These are phyloP conservation scores for Heliconius erato DNA, from an alignment of 2,888 invertebrate genomes.

Conservation along the genomic window DNA sequence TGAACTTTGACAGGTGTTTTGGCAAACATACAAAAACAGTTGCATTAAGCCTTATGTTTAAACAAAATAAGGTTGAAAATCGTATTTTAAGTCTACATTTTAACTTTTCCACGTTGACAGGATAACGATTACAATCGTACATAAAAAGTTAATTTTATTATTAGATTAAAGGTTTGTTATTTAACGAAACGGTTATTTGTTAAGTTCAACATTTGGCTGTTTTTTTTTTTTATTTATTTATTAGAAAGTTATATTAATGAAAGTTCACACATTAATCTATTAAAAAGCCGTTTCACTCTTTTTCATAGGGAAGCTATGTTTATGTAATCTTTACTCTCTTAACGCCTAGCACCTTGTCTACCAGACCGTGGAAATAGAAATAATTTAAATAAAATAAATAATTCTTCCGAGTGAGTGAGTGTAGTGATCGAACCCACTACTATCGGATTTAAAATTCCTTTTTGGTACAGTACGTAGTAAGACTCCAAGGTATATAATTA, in stretches of 20 bases:
- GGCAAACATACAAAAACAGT: slow-evolving; percentile 9
- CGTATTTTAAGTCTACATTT: neutral
- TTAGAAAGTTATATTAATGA: slow-evolving; percentile 11
- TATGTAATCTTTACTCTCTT: no score
- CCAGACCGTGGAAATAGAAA: neutral
- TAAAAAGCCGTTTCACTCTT: neutral
- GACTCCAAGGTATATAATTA: neutral
- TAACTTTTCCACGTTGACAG: slow-evolving; percentile 39
- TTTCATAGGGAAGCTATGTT: no score
- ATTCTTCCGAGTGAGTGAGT: neutral
- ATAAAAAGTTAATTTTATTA: slow-evolving; percentile 43
- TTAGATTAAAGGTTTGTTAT: slow-evolving; percentile 35
- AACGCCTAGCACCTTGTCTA: neutral
- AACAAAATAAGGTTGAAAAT: neutral
- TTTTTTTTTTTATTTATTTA: neutral
- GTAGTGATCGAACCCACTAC: no score
- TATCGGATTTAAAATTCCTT: neutral
- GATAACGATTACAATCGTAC: slow-evolving; percentile 46
- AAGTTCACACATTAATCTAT: neutral
- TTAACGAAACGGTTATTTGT: slow-evolving; percentile 44
- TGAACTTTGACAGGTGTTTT: slow-evolving; percentile 44
- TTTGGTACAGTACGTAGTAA: neutral
- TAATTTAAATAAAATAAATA: neutral
- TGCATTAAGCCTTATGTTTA: neutral
- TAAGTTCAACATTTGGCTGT: slow-evolving; percentile 28